Base-by-base conservation (phyloP, 2,113 vertebrate genomes). In the Heptranchias perlo region DNA sequence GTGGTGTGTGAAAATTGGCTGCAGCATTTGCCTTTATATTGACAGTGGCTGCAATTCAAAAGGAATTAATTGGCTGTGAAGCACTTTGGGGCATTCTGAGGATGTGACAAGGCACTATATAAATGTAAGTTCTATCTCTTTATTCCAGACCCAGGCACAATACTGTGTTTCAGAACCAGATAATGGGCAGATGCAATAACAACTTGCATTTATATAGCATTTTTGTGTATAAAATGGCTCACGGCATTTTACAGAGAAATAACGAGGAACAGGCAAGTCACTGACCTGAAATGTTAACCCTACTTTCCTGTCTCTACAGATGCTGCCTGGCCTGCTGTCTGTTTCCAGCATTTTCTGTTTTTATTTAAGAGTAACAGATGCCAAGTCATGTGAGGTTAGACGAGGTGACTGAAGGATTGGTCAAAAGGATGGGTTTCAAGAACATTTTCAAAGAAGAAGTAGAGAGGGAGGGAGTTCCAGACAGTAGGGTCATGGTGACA, bases 111-210 rank as follows among this genome's bases (percentile, higher is more conserved):
- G 58, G n/a, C n/a, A n/a, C 58, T 93, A 93, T 93, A 64, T 93
- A 93, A 93, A 93, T 93, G 89, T 61, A 93, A 93, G 64, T 93
- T 62, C 18, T 93, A 64, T 62, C n/a, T 93, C 89, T 23, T 93
- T 93, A 39, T 93, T 62, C 89, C 89, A 93, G 54, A 93, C n/a
- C 89, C 89, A 93, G 61, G 89, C n/a, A n/a, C n/a, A 93, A 64
- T 62, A 39, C 58, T 93, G 89, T 23, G 58, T n/a, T 93, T 93
- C 64, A 58, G 89, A 93, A 62, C 35, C 89, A 93, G 58, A 62
- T 93, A 62, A 64, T 62, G 58, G 58, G 39, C 52, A 92, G 54
- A 62, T 62, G 58, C 89, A 93, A 93, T 93, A 93, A 44, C 89
- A 93, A 93, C 58, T 93, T 93, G 89, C 89, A 93, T 62, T 62